A percentile compares a stretch with the other conserved stretches of the same genome.
phyloP scores from a whole-genome alignment of 2,113 vertebrate genomes.

The Colossoma macropomum region DNA sequence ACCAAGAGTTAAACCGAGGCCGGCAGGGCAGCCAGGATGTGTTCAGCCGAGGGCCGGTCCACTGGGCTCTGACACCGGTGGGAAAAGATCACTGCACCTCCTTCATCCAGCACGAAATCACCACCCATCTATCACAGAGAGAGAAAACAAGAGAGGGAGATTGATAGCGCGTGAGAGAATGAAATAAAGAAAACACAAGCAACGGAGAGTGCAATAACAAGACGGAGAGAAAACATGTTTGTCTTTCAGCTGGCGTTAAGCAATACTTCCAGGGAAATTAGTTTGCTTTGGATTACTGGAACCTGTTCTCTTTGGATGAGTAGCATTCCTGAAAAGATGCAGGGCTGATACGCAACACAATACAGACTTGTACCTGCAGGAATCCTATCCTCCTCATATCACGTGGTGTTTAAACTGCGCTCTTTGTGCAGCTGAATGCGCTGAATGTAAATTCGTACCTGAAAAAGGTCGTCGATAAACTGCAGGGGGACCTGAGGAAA shows the following conservation, averaged over 20 bases:
- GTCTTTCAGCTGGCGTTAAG: neutral
- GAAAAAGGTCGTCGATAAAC: slow-evolving; percentile 73
- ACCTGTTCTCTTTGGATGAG: neutral
- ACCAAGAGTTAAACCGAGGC: neutral
- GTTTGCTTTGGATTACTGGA: neutral
- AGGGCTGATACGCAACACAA: neutral
- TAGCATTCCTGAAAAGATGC: neutral
- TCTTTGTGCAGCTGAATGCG: neutral
- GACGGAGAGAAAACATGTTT: neutral
- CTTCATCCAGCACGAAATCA: slow-evolving; percentile 73
- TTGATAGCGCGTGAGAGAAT: neutral
- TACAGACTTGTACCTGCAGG: neutral
- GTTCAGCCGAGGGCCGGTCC: slow-evolving; percentile 65
- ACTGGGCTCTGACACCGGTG: slow-evolving; percentile 68
- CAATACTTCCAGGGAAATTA: slow-evolving; percentile 13
- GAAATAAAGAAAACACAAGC: neutral
- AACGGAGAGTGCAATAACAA: neutral
- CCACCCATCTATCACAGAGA: slow-evolving; percentile 73
- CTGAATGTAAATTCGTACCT: slow-evolving; percentile 61
- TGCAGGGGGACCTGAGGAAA: slow-evolving; percentile 65
- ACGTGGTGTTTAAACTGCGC: neutral
- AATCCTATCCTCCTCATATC: too few relatives aligned
- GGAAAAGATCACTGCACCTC: slow-evolving; percentile 67
- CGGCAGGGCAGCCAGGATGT: slow-evolving; percentile 58
- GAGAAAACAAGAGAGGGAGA: neutral